Evolutionary conservation across 1,140 invertebrate genomes (phyloP), one percentile per base, ranked within the genome.

Genomic region (Onthophagus taurus): DNA sequence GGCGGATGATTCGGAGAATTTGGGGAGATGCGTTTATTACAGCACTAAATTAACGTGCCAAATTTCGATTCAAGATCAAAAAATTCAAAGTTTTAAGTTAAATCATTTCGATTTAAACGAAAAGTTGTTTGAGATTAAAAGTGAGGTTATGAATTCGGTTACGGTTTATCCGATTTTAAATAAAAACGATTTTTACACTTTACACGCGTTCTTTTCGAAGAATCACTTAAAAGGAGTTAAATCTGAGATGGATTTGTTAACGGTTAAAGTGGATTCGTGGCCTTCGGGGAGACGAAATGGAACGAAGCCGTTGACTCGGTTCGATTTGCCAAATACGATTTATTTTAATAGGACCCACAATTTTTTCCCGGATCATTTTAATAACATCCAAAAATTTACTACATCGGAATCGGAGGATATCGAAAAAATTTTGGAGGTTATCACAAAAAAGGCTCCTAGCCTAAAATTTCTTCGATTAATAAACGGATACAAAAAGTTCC

Each of bases 401-500:
- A 74, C 72, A 44, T 72, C 75, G 13, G 75, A 80, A 49, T 74
- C 75, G 51, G 48, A 68, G 42, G 85, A 89, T 65, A 71, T 88
- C 33, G 61, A 76, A 63, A 73, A 82, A 51, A 69, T 86, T 7
- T 58, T 86, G 13, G 69, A 77, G 49, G 65, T 69, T 17, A 71
- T 74, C 8, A 56, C 73, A 11, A 63, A 71, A 12, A 72, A 72
- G 63, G 68, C 83, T 4, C 66, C 72, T 33, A 57, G 67, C 31
- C 72, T 78, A 44, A 71, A 80, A 59, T 82, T 72, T 48, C 61
- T 66, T 26, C 69, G 63, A 38, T 63, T 94, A 8, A 58, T 84
- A 8, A 89, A 89, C 64, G 89, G 87, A 1, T 93, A 94, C 53
- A 71, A 78, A 51, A 75, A 76, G 52, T 93, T 91, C 65, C 89